Conservation (phyloP, 2,113 vertebrate species). For the Cichladusa arquata region DNA sequence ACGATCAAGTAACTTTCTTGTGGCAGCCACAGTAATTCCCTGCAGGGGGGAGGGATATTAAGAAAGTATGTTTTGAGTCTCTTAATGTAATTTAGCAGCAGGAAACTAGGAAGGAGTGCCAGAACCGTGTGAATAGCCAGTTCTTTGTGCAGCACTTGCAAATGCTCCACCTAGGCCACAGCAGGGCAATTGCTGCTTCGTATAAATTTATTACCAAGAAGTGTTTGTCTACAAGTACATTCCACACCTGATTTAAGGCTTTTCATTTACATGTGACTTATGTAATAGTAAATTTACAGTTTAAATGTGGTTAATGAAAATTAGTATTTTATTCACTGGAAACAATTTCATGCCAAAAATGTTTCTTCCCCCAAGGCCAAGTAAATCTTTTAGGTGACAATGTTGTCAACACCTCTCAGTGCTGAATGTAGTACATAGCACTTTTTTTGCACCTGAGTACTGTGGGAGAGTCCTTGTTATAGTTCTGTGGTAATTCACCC, state of each 20-base stretch:
- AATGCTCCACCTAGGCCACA: slow-evolving; percentile 29
- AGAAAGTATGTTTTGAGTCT: slow-evolving; percentile 59
- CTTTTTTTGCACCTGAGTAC: neutral
- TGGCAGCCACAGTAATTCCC: slow-evolving; percentile 55
- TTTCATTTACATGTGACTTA: slow-evolving; percentile 14
- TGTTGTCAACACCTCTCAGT: neutral
- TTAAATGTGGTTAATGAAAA: slow-evolving; percentile 17
- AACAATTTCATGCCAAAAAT: slow-evolving; percentile 7
- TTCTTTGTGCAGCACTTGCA: slow-evolving; percentile 11
- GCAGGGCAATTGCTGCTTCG: neutral
- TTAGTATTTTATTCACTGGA: slow-evolving; percentile 26
- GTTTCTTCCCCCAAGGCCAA: neutral
- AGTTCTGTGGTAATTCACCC: neutral
- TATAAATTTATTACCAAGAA: slow-evolving; percentile 32
- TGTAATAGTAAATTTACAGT: neutral
- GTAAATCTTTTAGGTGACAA: neutral
- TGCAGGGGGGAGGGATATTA: slow-evolving; percentile 58
- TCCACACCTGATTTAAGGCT: slow-evolving; percentile 21
- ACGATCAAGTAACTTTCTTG: slow-evolving; percentile 37
- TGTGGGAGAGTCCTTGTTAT: neutral
- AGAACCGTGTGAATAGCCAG: slow-evolving; percentile 52
- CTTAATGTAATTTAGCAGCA: slow-evolving; percentile 65
- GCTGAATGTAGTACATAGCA: neutral
- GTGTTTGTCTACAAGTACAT: neutral
- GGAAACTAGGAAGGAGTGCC: slow-evolving; percentile 53